Conservation (phyloP, 2,888 invertebrate genomes). For the Pollenia labialis region DNA sequence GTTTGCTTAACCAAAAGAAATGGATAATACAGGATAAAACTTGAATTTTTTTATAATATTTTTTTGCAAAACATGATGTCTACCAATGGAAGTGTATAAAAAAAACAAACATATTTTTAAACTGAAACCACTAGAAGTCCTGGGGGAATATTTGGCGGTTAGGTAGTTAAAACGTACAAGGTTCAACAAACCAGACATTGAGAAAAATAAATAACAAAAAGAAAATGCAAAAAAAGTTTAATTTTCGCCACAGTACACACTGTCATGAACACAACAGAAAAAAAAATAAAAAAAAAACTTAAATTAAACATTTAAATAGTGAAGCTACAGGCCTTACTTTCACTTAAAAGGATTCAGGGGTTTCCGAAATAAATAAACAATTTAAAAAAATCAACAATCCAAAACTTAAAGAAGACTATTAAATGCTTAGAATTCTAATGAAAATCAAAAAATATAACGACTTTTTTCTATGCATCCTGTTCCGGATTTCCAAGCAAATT, state of each 20-base stretch:
- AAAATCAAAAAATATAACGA: no score
- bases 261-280: slow-evolving; percentile 54
- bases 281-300: not conserved
- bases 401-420: not conserved
- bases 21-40: not conserved
- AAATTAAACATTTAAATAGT: not conserved
- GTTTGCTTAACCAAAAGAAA: not conserved
- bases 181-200: slow-evolving; percentile 72
- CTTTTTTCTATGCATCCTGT: no score
- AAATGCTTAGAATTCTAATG: no score
- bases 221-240: slow-evolving; percentile 38
- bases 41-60: slow-evolving; percentile 18
- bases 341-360: no score
- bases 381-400: slow-evolving; percentile 8
- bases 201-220: slow-evolving; percentile 11
- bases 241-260: slow-evolving; percentile 55
- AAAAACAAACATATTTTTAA: not conserved
- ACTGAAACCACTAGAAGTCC: slow-evolving; percentile 35
- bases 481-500: no score
- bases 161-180: slow-evolving; percentile 27
- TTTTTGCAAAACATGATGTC: not conserved
- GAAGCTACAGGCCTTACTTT: slow-evolving; percentile 1
- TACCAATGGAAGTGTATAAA: not conserved
- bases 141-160: slow-evolving; percentile 40
- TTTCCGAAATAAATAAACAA: not conserved